A percentile compares a stretch with the other conserved stretches of the same genome.
Evolutionary conservation across 2,888 invertebrate species (phyloP).

Genomic region (Trileptium ribeirensis): DNA sequence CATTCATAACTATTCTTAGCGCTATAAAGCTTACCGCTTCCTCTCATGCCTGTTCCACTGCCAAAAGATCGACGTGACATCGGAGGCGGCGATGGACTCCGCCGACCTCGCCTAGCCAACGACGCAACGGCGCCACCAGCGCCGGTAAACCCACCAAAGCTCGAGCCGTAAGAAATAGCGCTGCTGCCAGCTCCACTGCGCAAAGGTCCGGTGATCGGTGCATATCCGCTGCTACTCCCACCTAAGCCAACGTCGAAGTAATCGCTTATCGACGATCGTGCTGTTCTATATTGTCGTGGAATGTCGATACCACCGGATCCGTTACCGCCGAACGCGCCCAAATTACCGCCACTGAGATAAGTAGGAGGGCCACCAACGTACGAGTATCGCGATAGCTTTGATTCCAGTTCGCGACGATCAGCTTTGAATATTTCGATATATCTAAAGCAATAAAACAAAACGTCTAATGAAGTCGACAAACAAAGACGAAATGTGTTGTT

Average conservation of each 20-base stretch:
- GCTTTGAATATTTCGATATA: slow-evolving; percentile 96
- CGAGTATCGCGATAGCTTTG: slow-evolving; percentile 58
- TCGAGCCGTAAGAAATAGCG: too few relatives aligned
- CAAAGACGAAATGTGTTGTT: too few relatives aligned
- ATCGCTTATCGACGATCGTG: not conserved
- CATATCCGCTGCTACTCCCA: not conserved
- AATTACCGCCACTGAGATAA: slow-evolving; percentile 30
- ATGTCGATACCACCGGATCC: not conserved
- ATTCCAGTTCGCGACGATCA: slow-evolving; percentile 73
- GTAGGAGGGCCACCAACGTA: slow-evolving; percentile 29
- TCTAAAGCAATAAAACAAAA: slow-evolving; percentile 61
- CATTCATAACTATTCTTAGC: too few relatives aligned
- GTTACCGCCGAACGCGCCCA: slow-evolving; percentile 33
- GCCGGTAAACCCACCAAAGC: not conserved
- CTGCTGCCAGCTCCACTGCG: too few relatives aligned
- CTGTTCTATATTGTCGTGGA: not conserved
- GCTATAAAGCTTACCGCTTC: too few relatives aligned
- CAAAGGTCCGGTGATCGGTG: not conserved
- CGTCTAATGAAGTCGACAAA: too few relatives aligned
- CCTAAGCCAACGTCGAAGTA: not conserved
- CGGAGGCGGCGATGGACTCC: too few relatives aligned
- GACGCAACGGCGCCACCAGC: not conserved
- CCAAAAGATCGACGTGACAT: too few relatives aligned
- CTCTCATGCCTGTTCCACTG: too few relatives aligned
- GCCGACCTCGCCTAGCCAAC: too few relatives aligned